Evolutionary conservation across 1,140 invertebrate species (phyloP).

Genomic region (Bombus vancouverensis): DNA sequence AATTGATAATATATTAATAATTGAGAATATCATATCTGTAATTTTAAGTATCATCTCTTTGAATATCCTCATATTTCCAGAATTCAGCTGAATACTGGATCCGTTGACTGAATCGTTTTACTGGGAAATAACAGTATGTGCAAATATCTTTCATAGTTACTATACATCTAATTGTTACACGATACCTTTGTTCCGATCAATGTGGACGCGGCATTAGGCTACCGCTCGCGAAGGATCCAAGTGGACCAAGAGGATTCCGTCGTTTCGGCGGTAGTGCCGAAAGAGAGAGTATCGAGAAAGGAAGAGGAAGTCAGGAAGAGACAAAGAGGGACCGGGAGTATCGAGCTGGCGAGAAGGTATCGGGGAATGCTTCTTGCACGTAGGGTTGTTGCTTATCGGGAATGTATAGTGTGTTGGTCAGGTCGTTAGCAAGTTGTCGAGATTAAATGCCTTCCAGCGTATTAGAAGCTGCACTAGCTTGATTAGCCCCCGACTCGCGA

Average conservation of each 20-base stretch:
- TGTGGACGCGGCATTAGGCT: not conserved
- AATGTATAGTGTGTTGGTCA: constrained; percentile 82
- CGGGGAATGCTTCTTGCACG: constrained; percentile 77
- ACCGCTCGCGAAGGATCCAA: not conserved
- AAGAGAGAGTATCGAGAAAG: constrained; percentile 20
- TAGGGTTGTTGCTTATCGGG: constrained; percentile 79
- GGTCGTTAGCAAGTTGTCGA: constrained; percentile 83
- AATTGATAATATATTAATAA: no score
- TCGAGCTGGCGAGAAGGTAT: constrained; percentile 57
- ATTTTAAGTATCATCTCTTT: no score
- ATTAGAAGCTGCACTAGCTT: constrained; percentile 79
- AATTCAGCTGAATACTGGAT: no score
- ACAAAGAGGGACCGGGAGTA: constrained; percentile 34
- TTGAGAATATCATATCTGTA: no score
- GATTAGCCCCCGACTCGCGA: constrained; percentile 74
- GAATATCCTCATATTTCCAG: no score
- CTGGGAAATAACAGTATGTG: no score
- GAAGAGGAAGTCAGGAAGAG: constrained; percentile 15
- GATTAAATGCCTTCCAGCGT: constrained; percentile 81
- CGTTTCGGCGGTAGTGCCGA: constrained; percentile 9
- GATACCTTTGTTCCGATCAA: not conserved
- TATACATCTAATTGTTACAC: not conserved
- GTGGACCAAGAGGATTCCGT: constrained; percentile 36
- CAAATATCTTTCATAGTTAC: no score
- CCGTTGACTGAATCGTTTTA: no score